A percentile compares a stretch with the other conserved stretches of the same genome.
Conservation (phyloP, 2,113 vertebrate genomes). For the Phylloscopus trochiloides region DNA sequence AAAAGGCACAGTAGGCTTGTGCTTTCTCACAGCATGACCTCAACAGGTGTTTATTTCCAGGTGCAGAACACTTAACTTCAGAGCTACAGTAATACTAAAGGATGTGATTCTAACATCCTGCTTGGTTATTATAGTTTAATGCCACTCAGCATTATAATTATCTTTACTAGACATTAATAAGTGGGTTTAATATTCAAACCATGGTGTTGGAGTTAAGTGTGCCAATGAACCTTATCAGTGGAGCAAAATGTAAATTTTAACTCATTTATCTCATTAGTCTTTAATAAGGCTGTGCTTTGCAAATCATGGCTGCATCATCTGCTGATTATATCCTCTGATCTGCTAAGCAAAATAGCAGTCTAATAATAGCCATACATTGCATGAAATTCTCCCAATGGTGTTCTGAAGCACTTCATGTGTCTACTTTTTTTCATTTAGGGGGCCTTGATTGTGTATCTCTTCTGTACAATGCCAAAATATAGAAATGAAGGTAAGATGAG, state of each 20-base stretch:
- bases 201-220: conserved; percentile 66
- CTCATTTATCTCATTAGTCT: conserved; percentile 61
- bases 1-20: background rate
- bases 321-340: conserved; percentile 61
- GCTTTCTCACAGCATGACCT: background rate
- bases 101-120: background rate
- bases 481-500: background rate
- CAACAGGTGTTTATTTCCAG: background rate
- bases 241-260: conserved; percentile 69
- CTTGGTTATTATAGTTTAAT: conserved; percentile 55
- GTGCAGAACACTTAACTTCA: conserved; percentile 31
- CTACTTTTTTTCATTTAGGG: background rate
- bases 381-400: background rate
- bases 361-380: conserved; percentile 20
- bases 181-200: conserved; percentile 67
- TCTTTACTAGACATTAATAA: conserved; percentile 62
- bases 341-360: conserved; percentile 9
- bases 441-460: background rate
- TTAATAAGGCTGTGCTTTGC: conserved; percentile 62
- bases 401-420: background rate
- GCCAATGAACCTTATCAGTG: conserved; percentile 67
- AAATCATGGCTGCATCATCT: conserved; percentile 23
- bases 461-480: background rate
- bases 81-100: background rate
- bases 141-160: conserved; percentile 61